These are phyloP conservation scores for Bradypodion ventrale DNA, from an alignment of 2,797 vertebrate genomes.

Conservation along the genomic window DNA sequence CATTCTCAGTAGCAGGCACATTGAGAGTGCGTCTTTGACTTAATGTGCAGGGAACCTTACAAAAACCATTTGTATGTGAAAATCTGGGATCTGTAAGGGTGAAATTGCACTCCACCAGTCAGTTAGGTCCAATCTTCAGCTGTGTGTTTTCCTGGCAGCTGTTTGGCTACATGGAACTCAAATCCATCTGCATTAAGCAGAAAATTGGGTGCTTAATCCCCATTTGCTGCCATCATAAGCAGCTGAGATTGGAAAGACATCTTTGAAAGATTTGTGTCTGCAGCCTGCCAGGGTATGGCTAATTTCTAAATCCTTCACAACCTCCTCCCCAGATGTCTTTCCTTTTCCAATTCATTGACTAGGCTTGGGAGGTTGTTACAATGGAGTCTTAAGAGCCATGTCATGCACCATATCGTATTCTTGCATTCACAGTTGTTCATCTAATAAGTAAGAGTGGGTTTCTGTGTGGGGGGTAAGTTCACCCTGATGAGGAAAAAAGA, in stretches of 20 bases:
- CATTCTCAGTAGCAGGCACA: background rate
- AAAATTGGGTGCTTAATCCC: conserved; percentile 36
- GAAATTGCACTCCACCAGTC: background rate
- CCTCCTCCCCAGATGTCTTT: background rate
- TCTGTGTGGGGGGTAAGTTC: background rate
- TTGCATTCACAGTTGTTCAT: background rate
- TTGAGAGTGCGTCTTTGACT: background rate
- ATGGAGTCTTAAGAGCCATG: background rate
- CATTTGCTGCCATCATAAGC: conserved; percentile 4
- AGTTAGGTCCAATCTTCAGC: background rate
- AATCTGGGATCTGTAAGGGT: conserved; percentile 1
- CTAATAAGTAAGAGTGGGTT: background rate
- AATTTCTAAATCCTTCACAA: conserved; percentile 34
- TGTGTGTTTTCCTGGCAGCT: conserved; percentile 2
- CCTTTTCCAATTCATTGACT: background rate
- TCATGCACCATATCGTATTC: background rate
- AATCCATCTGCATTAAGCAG: conserved; percentile 26
- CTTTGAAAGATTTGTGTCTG: conserved; percentile 26
- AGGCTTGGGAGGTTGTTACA: background rate
- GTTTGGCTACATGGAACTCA: conserved; percentile 9
- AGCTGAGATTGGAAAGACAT: conserved; percentile 27
- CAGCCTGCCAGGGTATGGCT: conserved; percentile 23
- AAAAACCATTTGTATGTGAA: conserved; percentile 1
- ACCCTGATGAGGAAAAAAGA: background rate
- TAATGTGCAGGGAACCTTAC: background rate